These are phyloP conservation scores for Caradrina kadenii DNA, from an alignment of 2,888 invertebrate species.

Conservation along the genomic window DNA sequence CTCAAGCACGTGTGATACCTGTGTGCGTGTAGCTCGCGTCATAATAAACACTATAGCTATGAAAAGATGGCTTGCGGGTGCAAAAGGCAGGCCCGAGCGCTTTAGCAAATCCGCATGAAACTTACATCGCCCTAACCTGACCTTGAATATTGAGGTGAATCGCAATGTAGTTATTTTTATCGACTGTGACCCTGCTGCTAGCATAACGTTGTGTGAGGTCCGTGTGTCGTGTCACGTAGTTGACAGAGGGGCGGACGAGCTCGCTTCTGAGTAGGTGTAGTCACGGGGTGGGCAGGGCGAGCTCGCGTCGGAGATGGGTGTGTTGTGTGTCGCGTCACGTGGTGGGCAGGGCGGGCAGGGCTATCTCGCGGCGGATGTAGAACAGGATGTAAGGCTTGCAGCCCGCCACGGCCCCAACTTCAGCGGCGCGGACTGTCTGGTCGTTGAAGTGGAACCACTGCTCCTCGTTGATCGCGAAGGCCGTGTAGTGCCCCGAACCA, in stretches of 20 bases:
- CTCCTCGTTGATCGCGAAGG: conserved; percentile 94
- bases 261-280: background rate
- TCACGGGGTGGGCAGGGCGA: background rate
- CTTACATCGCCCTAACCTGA: too few relatives aligned
- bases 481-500: conserved; percentile 96
- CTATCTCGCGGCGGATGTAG: conserved; percentile 93
- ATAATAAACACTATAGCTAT: too few relatives aligned
- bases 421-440: conserved; percentile 94
- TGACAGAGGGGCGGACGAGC: background rate
- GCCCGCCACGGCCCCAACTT: conserved; percentile 92
- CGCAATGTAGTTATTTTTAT: too few relatives aligned
- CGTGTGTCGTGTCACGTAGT: background rate
- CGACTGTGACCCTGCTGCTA: too few relatives aligned
- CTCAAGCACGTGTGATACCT: too few relatives aligned
- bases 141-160: too few relatives aligned
- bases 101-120: too few relatives aligned
- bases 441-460: conserved; percentile 97
- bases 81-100: too few relatives aligned
- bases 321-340: conserved; percentile 33
- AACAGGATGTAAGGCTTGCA: conserved; percentile 97
- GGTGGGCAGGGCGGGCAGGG: conserved; percentile 71
- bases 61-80: too few relatives aligned
- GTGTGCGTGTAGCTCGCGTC: too few relatives aligned
- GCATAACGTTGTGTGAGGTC: too few relatives aligned
- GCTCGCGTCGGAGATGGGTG: conserved; percentile 59